Conservation (phyloP, 1,140 invertebrate genomes). For the Laodelphax striatellus region DNA sequence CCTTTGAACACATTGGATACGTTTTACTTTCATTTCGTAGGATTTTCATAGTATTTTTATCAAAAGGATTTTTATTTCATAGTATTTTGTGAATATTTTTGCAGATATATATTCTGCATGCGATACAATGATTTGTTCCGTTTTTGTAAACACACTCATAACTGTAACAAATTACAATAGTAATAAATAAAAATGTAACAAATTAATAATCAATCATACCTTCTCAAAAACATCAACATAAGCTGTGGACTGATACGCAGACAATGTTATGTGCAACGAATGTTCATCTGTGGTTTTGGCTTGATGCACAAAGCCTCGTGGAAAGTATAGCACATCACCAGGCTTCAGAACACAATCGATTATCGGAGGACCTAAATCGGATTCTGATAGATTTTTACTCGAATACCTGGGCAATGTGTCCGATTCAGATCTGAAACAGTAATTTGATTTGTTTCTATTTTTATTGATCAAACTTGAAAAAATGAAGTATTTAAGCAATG, state of each 20-base stretch:
- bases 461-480: no score
- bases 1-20: no score
- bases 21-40: no score
- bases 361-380: constrained; percentile 69
- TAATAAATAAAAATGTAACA: no score
- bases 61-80: no score
- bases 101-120: no score
- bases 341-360: constrained; percentile 69
- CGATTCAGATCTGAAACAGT: constrained; percentile 26
- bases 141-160: no score
- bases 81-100: no score
- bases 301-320: constrained; percentile 89
- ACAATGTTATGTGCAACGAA: constrained; percentile 87
- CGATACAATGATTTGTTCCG: no score
- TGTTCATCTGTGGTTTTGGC: constrained; percentile 61
- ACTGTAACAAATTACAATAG: no score
- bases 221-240: constrained; percentile 82
- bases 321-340: constrained; percentile 88
- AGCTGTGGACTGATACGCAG: constrained; percentile 80
- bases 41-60: no score
- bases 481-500: no score
- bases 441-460: not conserved
- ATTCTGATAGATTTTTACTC: constrained; percentile 67
- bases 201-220: constrained; percentile 24
- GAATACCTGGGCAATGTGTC: constrained; percentile 69